A percentile compares a stretch with the other conserved stretches of the same genome.
Conservation (phyloP, 2,113 vertebrate species). For the Dicrurus megarhynchus region DNA sequence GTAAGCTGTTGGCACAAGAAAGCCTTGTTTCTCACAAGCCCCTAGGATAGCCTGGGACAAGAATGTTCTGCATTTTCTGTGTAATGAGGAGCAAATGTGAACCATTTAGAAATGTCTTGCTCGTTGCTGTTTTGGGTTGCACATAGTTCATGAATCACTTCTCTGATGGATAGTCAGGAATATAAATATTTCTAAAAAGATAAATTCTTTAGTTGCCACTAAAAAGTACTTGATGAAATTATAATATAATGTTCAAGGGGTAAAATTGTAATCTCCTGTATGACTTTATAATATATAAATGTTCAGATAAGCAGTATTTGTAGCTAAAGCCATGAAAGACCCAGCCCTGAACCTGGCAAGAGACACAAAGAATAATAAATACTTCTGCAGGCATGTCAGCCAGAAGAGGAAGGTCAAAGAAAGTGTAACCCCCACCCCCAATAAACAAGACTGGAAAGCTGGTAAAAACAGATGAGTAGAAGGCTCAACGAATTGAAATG, state of each 20-base stretch:
- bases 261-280: not conserved
- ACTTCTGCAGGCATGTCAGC: not conserved
- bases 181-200: not conserved
- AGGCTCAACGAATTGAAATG: not conserved
- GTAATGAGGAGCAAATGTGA: not conserved
- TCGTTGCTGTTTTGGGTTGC: not conserved
- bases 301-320: not conserved
- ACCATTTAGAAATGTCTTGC: not conserved
- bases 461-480: not conserved
- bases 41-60: not conserved
- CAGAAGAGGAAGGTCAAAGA: not conserved
- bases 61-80: not conserved
- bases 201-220: not conserved
- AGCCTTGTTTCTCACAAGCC: not conserved
- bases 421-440: accelerated
- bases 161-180: not conserved
- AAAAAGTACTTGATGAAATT: not conserved
- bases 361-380: not conserved
- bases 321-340: not conserved
- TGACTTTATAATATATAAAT: not conserved
- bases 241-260: not conserved
- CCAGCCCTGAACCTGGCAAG: not conserved
- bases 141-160: not conserved
- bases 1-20: not conserved
- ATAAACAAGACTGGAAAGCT: not conserved